phyloP scores from a whole-genome alignment of 2,113 vertebrate genomes.

The Rhinopomastus cyanomelas region DNA sequence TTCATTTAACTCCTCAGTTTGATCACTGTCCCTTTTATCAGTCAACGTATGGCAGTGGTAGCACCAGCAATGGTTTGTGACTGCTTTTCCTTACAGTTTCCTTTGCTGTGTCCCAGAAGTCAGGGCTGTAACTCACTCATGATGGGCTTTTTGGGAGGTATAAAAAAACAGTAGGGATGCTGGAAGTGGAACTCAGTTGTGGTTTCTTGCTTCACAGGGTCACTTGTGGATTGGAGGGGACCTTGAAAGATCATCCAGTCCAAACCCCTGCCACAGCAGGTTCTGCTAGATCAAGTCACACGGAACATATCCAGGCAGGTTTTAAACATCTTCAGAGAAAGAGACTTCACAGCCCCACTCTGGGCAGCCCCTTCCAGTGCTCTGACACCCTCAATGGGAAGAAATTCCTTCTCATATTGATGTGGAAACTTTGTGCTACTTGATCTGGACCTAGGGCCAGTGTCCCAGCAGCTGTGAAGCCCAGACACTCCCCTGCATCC shows the following conservation, averaged over 20 bases:
- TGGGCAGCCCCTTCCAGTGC: no score
- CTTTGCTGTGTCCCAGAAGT: background rate
- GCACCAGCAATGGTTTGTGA: background rate
- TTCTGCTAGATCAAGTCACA: no score
- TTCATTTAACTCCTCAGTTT: background rate
- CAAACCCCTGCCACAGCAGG: no score
- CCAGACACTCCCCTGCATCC: background rate
- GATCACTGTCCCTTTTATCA: background rate
- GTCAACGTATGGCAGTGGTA: background rate
- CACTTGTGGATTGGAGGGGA: no score
- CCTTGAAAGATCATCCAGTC: no score
- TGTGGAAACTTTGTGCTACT: background rate
- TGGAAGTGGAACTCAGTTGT: background rate
- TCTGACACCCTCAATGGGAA: no score
- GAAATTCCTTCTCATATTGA: no score
- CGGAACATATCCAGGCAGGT: no score
- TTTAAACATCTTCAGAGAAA: no score
- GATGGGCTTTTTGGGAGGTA: background rate
- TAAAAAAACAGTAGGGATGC: background rate
- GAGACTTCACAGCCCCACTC: no score
- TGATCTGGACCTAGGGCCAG: background rate
- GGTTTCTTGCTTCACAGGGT: no score
- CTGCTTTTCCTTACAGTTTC: background rate
- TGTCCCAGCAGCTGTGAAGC: background rate
- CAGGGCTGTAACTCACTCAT: background rate